phyloP scores from a whole-genome alignment of 2,113 vertebrate genomes.

The Noturus placidus region DNA sequence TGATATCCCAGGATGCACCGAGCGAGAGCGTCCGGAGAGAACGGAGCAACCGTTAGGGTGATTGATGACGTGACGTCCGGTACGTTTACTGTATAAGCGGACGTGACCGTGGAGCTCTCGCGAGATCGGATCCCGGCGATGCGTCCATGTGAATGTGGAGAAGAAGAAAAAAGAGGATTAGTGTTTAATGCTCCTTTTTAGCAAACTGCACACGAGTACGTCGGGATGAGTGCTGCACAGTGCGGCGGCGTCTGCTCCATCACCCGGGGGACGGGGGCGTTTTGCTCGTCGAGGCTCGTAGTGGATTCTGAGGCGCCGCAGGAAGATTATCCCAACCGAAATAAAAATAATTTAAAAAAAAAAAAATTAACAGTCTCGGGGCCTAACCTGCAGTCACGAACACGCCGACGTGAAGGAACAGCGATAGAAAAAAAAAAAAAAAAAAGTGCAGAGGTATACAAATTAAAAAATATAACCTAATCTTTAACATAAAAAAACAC shows the following conservation, averaged over 20 bases:
- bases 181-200: constrained; percentile 30
- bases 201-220: background rate
- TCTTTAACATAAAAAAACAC: background rate
- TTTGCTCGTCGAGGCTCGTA: constrained; percentile 51
- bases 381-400: constrained; percentile 62
- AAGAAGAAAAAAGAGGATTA: constrained; percentile 7
- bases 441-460: constrained; percentile 83
- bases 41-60: constrained; percentile 13
- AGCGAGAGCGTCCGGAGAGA: constrained; percentile 28
- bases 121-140: background rate
- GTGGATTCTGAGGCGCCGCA: constrained; percentile 58
- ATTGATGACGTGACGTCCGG: background rate
- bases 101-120: background rate
- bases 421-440: constrained; percentile 60
- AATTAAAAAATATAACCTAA: constrained; percentile 60
- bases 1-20: background rate
- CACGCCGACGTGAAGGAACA: constrained; percentile 65
- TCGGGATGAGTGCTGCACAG: constrained; percentile 23
- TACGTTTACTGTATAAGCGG: background rate
- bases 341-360: constrained; percentile 36
- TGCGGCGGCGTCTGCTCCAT: background rate
- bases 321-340: constrained; percentile 51
- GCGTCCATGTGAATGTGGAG: background rate
- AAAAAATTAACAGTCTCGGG: constrained; percentile 59
- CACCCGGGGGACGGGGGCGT: background rate